Evolutionary conservation across 2,113 vertebrate species (phyloP).

Genomic region (Aegithalos caudatus): DNA sequence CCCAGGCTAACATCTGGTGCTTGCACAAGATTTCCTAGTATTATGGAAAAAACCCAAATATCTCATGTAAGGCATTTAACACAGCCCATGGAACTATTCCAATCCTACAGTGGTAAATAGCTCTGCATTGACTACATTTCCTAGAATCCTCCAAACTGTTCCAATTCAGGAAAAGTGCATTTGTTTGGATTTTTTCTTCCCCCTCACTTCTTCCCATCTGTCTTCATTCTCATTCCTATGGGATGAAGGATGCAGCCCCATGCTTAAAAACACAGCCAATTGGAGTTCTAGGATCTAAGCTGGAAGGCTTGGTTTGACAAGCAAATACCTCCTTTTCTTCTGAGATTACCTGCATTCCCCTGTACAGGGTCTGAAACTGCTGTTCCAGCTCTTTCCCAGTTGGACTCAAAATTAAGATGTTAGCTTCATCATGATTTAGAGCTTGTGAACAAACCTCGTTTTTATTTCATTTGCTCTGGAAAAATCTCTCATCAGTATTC

Average conservation of each 20-base stretch:
- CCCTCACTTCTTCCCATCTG: neutral
- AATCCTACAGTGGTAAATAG: neutral
- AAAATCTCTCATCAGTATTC: neutral
- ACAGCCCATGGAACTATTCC: neutral
- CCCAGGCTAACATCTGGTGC: neutral
- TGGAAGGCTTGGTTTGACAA: neutral
- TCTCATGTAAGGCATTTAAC: neutral
- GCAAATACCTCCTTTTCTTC: neutral
- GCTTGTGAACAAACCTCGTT: neutral
- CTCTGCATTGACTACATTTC: neutral
- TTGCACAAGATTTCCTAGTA: neutral
- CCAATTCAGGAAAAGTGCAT: neutral
- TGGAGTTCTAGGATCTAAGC: neutral
- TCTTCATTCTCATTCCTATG: neutral
- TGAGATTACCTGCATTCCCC: neutral
- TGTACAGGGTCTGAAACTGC: neutral
- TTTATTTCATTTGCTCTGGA: neutral
- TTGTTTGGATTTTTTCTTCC: accelerated
- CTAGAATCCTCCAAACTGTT: neutral
- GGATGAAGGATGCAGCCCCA: neutral
- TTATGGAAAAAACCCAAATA: neutral
- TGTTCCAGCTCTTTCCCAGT: neutral
- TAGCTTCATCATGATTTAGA: neutral
- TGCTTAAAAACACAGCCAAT: neutral
- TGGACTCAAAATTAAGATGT: neutral